These are phyloP conservation scores for Leptopilina boulardi DNA, from an alignment of 1,140 invertebrate genomes.

Conservation along the genomic window DNA sequence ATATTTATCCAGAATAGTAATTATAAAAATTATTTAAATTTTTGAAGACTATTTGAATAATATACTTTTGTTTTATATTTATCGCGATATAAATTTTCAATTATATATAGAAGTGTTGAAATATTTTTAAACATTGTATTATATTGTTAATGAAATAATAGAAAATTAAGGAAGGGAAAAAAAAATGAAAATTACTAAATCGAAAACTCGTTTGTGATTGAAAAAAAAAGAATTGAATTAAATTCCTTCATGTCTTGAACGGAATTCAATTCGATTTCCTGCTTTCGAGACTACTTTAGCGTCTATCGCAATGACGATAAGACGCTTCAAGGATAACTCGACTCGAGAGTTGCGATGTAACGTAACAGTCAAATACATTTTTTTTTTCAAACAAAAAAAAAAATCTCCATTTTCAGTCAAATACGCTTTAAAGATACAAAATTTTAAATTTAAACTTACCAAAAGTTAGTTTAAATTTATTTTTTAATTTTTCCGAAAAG, in stretches of 20 bases:
- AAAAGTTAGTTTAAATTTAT: no score
- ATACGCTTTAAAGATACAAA: background rate
- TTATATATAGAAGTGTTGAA: background rate
- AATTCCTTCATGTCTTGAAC: constrained; percentile 25
- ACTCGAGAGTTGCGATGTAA: constrained; percentile 21
- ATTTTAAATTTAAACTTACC: no score
- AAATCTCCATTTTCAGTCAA: background rate
- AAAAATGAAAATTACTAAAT: background rate
- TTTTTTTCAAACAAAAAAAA: background rate
- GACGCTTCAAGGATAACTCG: constrained; percentile 28
- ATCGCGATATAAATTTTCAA: background rate
- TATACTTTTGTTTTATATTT: no score
- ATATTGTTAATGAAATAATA: background rate
- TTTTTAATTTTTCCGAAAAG: no score
- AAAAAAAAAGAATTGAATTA: constrained; percentile 3
- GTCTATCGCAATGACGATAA: constrained; percentile 28
- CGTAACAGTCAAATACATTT: constrained; percentile 7
- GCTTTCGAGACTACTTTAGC: constrained; percentile 26
- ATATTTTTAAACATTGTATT: background rate
- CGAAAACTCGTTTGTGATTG: background rate
- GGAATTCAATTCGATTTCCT: constrained; percentile 24
- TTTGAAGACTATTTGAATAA: background rate
- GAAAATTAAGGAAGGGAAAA: background rate
- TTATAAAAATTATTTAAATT: background rate
- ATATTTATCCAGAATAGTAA: background rate